A percentile compares a stretch with the other conserved stretches of the same genome.
Conservation (phyloP, 2,888 invertebrate species). For the Pollenia labialis region DNA sequence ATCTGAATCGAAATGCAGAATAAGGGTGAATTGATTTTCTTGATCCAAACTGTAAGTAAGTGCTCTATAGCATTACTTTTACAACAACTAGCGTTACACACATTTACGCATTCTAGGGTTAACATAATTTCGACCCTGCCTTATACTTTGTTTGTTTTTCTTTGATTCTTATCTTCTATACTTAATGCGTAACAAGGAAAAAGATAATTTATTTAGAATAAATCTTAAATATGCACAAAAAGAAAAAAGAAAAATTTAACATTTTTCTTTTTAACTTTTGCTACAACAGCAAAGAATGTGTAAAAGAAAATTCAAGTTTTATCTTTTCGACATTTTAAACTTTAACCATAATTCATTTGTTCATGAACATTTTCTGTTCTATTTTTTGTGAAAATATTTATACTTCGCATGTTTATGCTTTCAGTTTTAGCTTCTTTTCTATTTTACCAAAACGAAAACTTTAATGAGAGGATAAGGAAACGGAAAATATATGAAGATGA, state of each 20-base stretch:
- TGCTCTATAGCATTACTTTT: no score
- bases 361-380: constrained; percentile 31
- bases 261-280: not conserved
- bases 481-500: not conserved
- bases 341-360: constrained; percentile 68
- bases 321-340: constrained; percentile 67
- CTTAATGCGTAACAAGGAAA: constrained; percentile 34
- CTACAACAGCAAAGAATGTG: constrained; percentile 16
- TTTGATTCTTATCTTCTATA: constrained; percentile 10
- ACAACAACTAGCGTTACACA: no score
- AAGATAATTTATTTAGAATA: constrained; percentile 51
- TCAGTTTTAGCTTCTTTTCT: constrained; percentile 24
- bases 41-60: no score
- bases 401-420: constrained; percentile 40
- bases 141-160: not conserved
- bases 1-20: no score
- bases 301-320: constrained; percentile 62
- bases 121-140: not conserved
- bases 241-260: constrained; percentile 2
- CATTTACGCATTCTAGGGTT: no score
- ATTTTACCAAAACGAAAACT: not conserved
- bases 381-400: not conserved
- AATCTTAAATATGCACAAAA: constrained; percentile 37
- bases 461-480: constrained; percentile 39
- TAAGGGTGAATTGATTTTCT: no score